A percentile compares a stretch with the other conserved stretches of the same genome.
Evolutionary conservation across 2,888 invertebrate species (phyloP).

Genomic region (Allacma fusca): DNA sequence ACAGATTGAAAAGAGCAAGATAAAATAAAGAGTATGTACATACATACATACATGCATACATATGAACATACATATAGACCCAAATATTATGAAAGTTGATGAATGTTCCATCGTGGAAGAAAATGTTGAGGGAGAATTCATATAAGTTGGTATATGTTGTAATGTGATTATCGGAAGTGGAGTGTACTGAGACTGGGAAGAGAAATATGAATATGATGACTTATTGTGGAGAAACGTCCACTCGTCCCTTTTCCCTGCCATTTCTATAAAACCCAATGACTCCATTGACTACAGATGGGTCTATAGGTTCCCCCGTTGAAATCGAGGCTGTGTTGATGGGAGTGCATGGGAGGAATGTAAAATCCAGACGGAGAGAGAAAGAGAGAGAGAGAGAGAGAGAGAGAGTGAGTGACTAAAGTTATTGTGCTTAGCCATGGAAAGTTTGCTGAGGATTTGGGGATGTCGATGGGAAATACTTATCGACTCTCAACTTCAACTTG

Average conservation of each 20-base stretch:
- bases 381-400: background rate
- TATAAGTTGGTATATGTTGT: background rate
- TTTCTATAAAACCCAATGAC: constrained; percentile 37
- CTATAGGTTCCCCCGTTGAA: background rate
- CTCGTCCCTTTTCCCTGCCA: constrained; percentile 14
- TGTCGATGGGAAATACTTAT: constrained; percentile 25
- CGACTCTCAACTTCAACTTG: constrained; percentile 28
- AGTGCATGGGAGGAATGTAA: constrained; percentile 9
- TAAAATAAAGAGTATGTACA: too few species aligned
- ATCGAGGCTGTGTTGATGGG: background rate
- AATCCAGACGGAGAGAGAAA: background rate
- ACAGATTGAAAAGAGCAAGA: too few species aligned
- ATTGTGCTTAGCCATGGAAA: constrained; percentile 12
- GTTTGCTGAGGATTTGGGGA: background rate
- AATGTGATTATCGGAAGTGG: background rate
- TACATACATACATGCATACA: too few species aligned
- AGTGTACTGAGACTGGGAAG: background rate
- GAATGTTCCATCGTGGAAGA: background rate
- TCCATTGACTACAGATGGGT: constrained; percentile 36
- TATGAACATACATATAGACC: too few species aligned
- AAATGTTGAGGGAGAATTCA: background rate
- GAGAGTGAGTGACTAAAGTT: background rate
- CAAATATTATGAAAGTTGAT: too few species aligned
- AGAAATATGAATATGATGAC: constrained; percentile 12
- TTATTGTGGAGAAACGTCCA: constrained; percentile 12